A percentile compares a stretch with the other conserved stretches of the same genome.
phyloP scores from a whole-genome alignment of 2,113 vertebrate genomes.

The Xerus inauris region DNA sequence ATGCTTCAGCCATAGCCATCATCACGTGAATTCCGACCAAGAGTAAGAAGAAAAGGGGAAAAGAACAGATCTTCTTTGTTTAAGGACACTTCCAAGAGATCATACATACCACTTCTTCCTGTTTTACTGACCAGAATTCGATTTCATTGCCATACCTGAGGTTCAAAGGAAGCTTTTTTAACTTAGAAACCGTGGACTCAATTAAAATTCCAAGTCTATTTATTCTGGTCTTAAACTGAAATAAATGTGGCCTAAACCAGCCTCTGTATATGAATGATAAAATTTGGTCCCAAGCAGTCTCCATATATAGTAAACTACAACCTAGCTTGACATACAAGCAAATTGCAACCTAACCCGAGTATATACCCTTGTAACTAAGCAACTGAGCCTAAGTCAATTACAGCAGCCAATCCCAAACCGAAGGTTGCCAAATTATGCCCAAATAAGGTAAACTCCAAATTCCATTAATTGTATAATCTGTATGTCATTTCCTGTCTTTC shows the following conservation, averaged over 20 bases:
- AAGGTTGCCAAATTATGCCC: background rate
- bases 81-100: background rate
- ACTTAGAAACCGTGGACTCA: background rate
- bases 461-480: background rate
- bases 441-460: background rate
- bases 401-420: background rate
- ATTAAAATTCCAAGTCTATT: background rate
- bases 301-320: background rate
- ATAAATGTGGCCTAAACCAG: background rate
- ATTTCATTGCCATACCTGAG: background rate
- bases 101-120: background rate
- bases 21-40: background rate
- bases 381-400: background rate
- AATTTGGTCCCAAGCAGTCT: background rate
- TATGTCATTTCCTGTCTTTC: background rate
- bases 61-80: background rate
- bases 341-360: background rate
- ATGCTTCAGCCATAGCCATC: background rate
- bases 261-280: background rate
- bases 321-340: background rate
- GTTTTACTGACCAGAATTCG: constrained; percentile 6
- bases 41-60: background rate
- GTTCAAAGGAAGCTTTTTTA: background rate
- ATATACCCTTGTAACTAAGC: background rate
- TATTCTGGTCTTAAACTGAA: background rate